Evolutionary conservation across 2,797 vertebrate species (phyloP).

Genomic region (Esox masquinongy): DNA sequence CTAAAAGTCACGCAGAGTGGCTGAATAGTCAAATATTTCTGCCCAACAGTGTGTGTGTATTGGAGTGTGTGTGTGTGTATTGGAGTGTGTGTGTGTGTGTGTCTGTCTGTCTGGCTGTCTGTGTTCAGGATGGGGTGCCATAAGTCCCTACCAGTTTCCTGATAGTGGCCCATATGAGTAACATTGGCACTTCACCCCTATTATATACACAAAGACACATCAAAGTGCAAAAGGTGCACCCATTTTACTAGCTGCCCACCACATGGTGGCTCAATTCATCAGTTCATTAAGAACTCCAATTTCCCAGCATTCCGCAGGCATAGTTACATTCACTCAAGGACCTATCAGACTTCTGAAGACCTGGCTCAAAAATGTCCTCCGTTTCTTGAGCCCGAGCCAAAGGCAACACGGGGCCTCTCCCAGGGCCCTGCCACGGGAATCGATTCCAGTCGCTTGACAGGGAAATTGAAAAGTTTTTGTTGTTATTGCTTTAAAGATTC

Average conservation of each 20-base stretch:
- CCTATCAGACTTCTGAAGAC: slow-evolving; percentile 60
- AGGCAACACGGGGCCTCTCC: slow-evolving; percentile 64
- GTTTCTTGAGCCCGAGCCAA: slow-evolving; percentile 67
- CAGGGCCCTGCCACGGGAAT: slow-evolving; percentile 64
- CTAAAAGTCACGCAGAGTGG: not conserved
- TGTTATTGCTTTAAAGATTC: slow-evolving; percentile 76
- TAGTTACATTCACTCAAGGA: slow-evolving; percentile 53
- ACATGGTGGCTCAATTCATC: slow-evolving; percentile 10
- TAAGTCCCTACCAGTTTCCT: slow-evolving; percentile 23
- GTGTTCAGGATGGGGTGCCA: not conserved
- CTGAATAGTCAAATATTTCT: not conserved
- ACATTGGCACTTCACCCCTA: slow-evolving; percentile 23
- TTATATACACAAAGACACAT: not conserved
- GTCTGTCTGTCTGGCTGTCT: not conserved
- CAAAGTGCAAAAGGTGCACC: slow-evolving; percentile 16
- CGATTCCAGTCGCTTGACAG: slow-evolving; percentile 69
- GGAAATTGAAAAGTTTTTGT: slow-evolving; percentile 74
- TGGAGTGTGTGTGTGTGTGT: slow-evolving; percentile 11
- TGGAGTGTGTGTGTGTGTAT: slow-evolving; percentile 14
- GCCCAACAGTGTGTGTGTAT: not conserved
- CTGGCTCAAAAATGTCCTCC: slow-evolving; percentile 70
- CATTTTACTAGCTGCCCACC: not conserved
- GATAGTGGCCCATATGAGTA: slow-evolving; percentile 59
- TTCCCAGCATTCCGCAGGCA: slow-evolving; percentile 37
- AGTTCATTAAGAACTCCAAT: slow-evolving; percentile 12